Percentiles rank a stretch among this genome's conserved stretches.
phyloP scores from a whole-genome alignment of 2,113 vertebrate genomes.

The Falco punctatus region DNA sequence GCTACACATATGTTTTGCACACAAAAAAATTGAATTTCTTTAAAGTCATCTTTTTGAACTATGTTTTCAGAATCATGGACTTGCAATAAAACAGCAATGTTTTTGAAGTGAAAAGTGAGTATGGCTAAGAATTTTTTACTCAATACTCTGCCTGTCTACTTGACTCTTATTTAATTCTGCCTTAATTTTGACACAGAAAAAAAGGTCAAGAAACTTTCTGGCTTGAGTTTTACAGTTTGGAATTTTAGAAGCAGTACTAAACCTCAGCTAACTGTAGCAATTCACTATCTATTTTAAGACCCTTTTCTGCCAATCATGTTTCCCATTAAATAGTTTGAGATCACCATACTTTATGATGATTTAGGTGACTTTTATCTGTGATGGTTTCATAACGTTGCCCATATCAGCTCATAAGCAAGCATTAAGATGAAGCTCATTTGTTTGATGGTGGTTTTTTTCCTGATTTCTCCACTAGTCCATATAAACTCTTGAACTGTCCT shows the following conservation, averaged over 20 bases:
- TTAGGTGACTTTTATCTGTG: background rate
- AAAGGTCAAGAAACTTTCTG: background rate
- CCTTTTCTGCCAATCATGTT: background rate
- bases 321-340: background rate
- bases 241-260: background rate
- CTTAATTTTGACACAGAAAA: background rate
- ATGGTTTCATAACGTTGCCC: background rate
- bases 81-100: background rate
- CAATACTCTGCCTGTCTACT: background rate
- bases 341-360: background rate
- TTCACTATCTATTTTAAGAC: background rate
- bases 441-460: background rate
- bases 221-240: background rate
- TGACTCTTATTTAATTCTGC: background rate
- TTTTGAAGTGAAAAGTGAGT: background rate
- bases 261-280: background rate
- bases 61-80: background rate
- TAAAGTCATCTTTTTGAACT: background rate
- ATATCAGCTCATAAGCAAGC: background rate
- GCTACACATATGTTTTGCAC: constrained; percentile 11
- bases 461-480: background rate
- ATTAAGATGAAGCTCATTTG: background rate
- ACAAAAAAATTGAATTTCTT: background rate
- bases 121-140: background rate
- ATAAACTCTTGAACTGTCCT: background rate